Evolutionary conservation across 2,888 invertebrate species (phyloP).

Genomic region (Xestoiulus laeticollis): DNA sequence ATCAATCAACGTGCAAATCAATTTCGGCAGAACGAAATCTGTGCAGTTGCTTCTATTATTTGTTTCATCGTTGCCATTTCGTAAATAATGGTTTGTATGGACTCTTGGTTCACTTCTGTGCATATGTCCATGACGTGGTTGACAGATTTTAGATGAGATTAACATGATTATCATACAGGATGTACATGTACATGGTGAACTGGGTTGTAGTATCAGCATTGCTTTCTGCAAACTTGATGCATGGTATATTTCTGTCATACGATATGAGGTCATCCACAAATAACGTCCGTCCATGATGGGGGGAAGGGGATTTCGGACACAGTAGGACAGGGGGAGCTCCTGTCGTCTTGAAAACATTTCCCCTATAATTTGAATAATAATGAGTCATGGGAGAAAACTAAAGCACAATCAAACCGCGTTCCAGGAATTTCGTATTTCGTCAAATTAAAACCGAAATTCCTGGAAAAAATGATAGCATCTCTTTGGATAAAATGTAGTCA

Average conservation of each 20-base stretch:
- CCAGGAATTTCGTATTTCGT: no score
- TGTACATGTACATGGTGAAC: background rate
- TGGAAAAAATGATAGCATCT: no score
- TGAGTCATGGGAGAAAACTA: no score
- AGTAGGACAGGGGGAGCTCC: no score
- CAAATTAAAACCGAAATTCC: no score
- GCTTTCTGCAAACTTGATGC: background rate
- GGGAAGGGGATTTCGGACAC: no score
- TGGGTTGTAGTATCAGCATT: background rate
- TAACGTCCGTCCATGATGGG: no score
- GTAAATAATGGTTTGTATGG: conserved; percentile 12
- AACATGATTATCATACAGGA: background rate
- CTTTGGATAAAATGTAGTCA: no score
- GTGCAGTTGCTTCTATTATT: background rate
- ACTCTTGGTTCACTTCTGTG: background rate
- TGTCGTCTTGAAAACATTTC: no score
- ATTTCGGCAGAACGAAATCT: background rate
- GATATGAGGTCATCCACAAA: no score
- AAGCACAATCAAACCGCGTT: no score
- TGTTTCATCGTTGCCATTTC: conserved; percentile 4
- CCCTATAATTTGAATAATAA: no score
- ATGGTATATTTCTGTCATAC: background rate
- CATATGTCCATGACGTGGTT: background rate
- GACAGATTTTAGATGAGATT: background rate
- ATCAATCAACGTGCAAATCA: conserved; percentile 20